Percentiles rank a stretch among this genome's conserved stretches.
Evolutionary conservation across 2,113 vertebrate species (phyloP).

Genomic region (Symphodus melops): DNA sequence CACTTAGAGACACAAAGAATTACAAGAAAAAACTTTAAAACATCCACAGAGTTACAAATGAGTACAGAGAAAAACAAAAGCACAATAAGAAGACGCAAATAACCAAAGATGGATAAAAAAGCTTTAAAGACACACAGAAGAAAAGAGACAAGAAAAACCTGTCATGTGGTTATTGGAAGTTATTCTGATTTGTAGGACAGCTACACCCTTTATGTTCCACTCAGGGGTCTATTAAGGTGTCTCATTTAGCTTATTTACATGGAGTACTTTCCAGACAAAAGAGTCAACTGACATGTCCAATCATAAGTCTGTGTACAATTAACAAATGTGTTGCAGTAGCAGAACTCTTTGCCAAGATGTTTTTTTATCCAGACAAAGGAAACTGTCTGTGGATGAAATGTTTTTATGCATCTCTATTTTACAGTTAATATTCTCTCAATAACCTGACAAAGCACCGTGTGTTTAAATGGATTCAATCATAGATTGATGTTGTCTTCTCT

Average conservation of each 20-base stretch:
- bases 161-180: too few relatives aligned
- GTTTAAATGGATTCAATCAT: conserved; percentile 4
- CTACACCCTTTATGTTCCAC: not conserved
- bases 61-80: not conserved
- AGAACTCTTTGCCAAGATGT: not conserved
- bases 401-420: not conserved
- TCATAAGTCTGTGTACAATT: not conserved
- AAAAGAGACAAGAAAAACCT: too few relatives aligned
- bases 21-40: too few relatives aligned
- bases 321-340: not conserved
- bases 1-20: too few relatives aligned
- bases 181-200: too few relatives aligned
- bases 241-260: not conserved
- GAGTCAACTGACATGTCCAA: too few relatives aligned
- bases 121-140: too few relatives aligned
- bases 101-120: not conserved
- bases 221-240: not conserved
- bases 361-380: not conserved
- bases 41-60: not conserved
- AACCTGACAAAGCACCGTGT: conserved; percentile 9
- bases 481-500: conserved; percentile 3
- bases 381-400: not conserved
- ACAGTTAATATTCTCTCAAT: not conserved
- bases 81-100: not conserved
- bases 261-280: not conserved